Evolutionary conservation across 2,113 vertebrate species (phyloP).

Genomic region (Epinephelus fuscoguttatus): DNA sequence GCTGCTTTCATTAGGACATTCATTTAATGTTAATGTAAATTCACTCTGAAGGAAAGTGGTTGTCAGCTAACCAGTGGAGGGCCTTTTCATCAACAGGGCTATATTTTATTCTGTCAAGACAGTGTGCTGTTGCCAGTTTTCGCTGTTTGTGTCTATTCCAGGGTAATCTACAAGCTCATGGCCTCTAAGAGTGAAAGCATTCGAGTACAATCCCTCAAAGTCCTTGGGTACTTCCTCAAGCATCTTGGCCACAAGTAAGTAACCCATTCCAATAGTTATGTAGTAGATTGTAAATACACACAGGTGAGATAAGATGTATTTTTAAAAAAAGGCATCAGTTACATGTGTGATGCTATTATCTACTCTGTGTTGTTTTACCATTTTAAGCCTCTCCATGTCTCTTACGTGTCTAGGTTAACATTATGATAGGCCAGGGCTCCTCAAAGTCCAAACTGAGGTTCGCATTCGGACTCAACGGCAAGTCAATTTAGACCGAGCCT

Average conservation of each 20-base stretch:
- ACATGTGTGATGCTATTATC: background rate
- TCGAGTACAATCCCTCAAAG: constrained; percentile 96
- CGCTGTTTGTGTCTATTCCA: constrained; percentile 77
- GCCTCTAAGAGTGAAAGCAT: constrained; percentile 97
- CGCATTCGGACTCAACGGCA: too few relatives aligned
- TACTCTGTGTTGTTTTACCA: background rate
- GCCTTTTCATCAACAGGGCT: constrained; percentile 53
- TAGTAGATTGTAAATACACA: constrained; percentile 5
- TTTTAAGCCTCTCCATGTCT: background rate
- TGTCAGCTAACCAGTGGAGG: constrained; percentile 56
- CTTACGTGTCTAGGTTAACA: background rate
- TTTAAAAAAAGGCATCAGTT: constrained; percentile 3
- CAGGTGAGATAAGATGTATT: background rate
- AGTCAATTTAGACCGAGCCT: too few relatives aligned
- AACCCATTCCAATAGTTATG: background rate
- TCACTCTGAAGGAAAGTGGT: constrained; percentile 52
- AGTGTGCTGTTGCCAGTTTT: constrained; percentile 38
- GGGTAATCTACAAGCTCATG: constrained; percentile 96
- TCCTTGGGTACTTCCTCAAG: constrained; percentile 97
- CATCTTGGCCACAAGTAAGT: constrained; percentile 99
- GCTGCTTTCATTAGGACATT: constrained; percentile 43
- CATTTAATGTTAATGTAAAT: constrained; percentile 63
- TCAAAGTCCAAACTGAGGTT: too few relatives aligned
- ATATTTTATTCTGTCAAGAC: constrained; percentile 50
- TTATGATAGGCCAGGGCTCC: background rate